Conservation (phyloP, 2,113 vertebrate genomes). For the Atrichornis clamosus region DNA sequence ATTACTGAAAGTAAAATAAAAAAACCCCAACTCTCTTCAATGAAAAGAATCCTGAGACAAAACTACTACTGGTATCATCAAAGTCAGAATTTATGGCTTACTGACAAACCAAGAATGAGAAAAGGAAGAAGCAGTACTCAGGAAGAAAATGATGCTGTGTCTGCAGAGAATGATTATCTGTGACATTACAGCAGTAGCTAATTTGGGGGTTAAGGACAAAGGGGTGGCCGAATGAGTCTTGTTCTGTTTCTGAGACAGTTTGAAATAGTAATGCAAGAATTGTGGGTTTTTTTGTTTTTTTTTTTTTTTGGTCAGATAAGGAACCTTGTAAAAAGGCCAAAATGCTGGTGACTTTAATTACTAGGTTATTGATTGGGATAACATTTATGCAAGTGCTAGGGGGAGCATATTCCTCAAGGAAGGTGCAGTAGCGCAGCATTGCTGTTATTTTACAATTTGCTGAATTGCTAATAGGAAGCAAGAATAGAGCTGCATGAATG, state of each 20-base stretch:
- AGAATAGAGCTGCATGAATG: not conserved
- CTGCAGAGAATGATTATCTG: not conserved
- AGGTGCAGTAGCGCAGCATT: not conserved
- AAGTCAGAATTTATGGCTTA: not conserved
- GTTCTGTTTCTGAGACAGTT: not conserved
- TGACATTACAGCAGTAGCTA: not conserved
- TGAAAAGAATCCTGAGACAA: not conserved
- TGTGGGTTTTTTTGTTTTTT: not conserved
- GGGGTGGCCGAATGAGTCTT: not conserved
- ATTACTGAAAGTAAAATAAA: not conserved
- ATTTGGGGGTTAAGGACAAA: slow-evolving; percentile 1
- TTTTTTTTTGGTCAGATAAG: not conserved
- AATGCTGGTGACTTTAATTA: slow-evolving; percentile 38
- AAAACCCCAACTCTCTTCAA: not conserved
- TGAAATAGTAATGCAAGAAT: not conserved
- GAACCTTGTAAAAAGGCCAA: not conserved
- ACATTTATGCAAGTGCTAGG: slow-evolving; percentile 35
- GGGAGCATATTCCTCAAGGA: slow-evolving; percentile 4
- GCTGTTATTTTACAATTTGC: slow-evolving; percentile 18
- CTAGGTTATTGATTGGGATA: slow-evolving; percentile 52
- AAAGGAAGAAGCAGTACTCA: not conserved
- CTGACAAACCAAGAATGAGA: not conserved
- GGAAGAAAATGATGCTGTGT: not conserved
- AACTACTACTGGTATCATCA: not conserved
- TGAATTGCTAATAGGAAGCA: slow-evolving; percentile 3